Base-by-base conservation (phyloP, 2,888 invertebrate genomes). In the Pantelozetes paolii region DNA sequence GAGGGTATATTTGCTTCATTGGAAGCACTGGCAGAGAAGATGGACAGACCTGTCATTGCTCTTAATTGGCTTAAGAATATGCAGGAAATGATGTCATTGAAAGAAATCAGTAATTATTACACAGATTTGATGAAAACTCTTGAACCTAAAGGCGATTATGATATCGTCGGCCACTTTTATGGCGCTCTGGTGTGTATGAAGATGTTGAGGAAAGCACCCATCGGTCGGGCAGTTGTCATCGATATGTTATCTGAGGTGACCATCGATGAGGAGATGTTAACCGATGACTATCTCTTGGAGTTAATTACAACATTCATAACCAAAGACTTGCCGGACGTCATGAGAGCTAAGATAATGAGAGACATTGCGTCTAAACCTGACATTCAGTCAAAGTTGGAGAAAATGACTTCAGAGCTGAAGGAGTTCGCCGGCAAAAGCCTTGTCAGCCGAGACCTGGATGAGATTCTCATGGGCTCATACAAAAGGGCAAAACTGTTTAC, bases 31-130 rank as follows among this genome's bases (percentile, higher is more conserved):
- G 91, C 93, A 20, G 84, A 84, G 71, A 86, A 88, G 78, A 85
- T 97, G 77, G 85, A 88, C 69, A 87, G 87, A 75, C 89, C 90
- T 3, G 92, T 92, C 71, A 91, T 88, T 84, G 95, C 94, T n/a
- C 84, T 97, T 70, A 96, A 97, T 84, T 94, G 93, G 83, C 89
- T 90, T 1, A 40, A 54, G 18, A 76, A 76, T 20, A 69, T 76
- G 45, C 18, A 59, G n/a, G 13, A 64, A 75, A 36, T 70, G 26
- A 28, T 20, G 1, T 64, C 72, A 1, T 13, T 59, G 28, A 59
- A 59, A 13, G 30, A 59, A 1, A 28, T 59, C 59, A 59, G 28
- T 28, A 11, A 13, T 5, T 59, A 59, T 11, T 59, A 30, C n/a
- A 59, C 11, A 8, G 18, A 59, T 28, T 11, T 59, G 59, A 13